Base-by-base conservation (phyloP, 2,888 invertebrate genomes). In the Zygothrica quintamaculata region DNA sequence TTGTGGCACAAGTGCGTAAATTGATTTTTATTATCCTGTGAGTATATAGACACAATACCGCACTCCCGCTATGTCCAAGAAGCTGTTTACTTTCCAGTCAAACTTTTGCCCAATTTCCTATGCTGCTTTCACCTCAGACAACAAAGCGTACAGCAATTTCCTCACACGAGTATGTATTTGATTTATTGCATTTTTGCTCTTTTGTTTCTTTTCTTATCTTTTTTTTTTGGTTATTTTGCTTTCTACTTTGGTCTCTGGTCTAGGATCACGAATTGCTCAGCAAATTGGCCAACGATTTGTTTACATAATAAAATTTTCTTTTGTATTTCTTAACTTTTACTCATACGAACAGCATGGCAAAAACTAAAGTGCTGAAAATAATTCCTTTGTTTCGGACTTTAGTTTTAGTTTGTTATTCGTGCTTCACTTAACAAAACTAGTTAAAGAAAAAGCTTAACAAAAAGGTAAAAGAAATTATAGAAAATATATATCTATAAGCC, bases 1-100 rank as follows among this genome's bases (percentile, higher is more conserved):
- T 52, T 46, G 43, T 65, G 64, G 53, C 61, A 59, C 48, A 70
- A 61, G 56, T 62, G 75, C 71, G 66, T 62, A 75, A 75, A 74
- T 75, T 74, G 74, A 74, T 73, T 73, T 73, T 73, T 73, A 74
- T 74, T 74, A 74, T 74, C 74, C 74, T 59, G 58, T 39, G 61
- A 39, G 56, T 61, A 44, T 56, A 60, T 56, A 44, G 48, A 47
- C 55, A 6, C 56, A 47, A 42, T 36, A 22, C 34, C 43, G 55
- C 25, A 4, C 12, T 22, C 31, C n/a, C 29, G 16, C 3, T 5
- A 31, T 57, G 50, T 51, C 43, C 48, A 44, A 33, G 39, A 42
- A 50, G 56, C 43, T 55, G 56, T 60, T 59, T 71, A 61, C 44
- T 58, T 62, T 42, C 47, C 36, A 36, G 67, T 56, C 72, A 57